Conservation (phyloP, 2,113 vertebrate genomes). For the Cyanocitta stelleri region DNA sequence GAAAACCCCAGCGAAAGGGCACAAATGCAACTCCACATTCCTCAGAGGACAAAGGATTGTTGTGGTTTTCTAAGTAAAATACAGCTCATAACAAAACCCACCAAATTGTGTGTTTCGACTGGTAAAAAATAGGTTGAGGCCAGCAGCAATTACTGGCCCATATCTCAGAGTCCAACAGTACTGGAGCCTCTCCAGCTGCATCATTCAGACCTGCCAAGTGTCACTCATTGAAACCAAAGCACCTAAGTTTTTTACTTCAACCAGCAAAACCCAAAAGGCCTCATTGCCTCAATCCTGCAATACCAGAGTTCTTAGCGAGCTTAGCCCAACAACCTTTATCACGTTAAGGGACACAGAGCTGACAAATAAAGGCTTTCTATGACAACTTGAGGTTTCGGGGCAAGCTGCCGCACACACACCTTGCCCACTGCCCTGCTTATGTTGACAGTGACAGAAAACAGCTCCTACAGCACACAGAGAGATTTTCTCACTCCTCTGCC, state of each 20-base stretch:
- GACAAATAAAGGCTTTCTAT: neutral
- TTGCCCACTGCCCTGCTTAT: neutral
- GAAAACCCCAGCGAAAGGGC: conserved; percentile 44
- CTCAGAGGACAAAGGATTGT: conserved; percentile 43
- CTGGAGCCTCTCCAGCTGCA: conserved; percentile 47
- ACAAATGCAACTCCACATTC: neutral
- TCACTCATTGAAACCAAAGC: neutral
- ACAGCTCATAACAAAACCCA: conserved; percentile 48
- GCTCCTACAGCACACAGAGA: neutral
- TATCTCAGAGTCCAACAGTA: neutral
- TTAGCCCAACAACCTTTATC: neutral
- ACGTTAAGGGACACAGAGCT: neutral
- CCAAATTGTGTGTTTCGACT: conserved; percentile 38
- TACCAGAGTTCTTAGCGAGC: neutral
- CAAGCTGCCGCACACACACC: neutral
- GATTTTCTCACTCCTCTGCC: neutral
- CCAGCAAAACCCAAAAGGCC: neutral
- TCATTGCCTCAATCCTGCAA: neutral
- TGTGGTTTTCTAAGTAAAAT: conserved; percentile 60
- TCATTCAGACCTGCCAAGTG: conserved; percentile 33
- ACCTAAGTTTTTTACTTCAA: neutral
- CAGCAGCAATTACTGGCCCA: conserved; percentile 56
- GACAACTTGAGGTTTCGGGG: neutral
- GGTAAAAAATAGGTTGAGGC: conserved; percentile 50
- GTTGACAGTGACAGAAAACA: neutral